Percentiles rank a stretch among this genome's conserved stretches.
phyloP scores from a whole-genome alignment of 2,888 invertebrate genomes.

The Hirtodrosophila alboralis region DNA sequence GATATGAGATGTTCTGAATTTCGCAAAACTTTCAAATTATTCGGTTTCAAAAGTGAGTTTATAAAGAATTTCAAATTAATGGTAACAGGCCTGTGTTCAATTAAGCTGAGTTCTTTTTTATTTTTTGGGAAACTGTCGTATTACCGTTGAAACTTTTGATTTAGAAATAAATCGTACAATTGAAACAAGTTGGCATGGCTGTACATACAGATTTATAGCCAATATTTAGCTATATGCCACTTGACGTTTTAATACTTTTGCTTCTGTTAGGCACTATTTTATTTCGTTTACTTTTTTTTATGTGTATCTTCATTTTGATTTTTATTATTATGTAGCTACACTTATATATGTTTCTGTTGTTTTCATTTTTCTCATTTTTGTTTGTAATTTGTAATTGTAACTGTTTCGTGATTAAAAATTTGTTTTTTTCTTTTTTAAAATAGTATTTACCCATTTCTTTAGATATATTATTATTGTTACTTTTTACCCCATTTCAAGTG shows the following conservation, averaged over 20 bases:
- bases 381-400: slow-evolving; percentile 27
- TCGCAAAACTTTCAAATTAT: no score
- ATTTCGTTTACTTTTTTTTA: slow-evolving; percentile 11
- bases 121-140: slow-evolving; percentile 5
- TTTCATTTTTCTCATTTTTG: slow-evolving; percentile 5
- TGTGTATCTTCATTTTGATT: no score
- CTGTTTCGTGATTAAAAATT: slow-evolving; percentile 37
- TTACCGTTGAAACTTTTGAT: slow-evolving; percentile 2
- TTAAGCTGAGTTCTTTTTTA: slow-evolving; percentile 1
- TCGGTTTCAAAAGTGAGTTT: no score
- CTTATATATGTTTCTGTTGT: slow-evolving; percentile 6
- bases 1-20: no score
- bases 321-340: slow-evolving; percentile 16
- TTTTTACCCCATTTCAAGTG: slow-evolving; percentile 45
- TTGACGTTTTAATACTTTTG: slow-evolving; percentile 64
- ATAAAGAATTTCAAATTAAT: no score
- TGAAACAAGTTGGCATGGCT: slow-evolving; percentile 23
- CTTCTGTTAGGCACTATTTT: slow-evolving; percentile 71
- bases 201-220: background rate
- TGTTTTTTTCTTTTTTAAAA: no score
- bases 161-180: slow-evolving; percentile 23
- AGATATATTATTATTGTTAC: slow-evolving; percentile 56
- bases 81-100: background rate
- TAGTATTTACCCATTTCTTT: slow-evolving; percentile 32
- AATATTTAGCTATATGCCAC: slow-evolving; percentile 29